Conservation (phyloP, 2,888 invertebrate species). For the Phortica magna region DNA sequence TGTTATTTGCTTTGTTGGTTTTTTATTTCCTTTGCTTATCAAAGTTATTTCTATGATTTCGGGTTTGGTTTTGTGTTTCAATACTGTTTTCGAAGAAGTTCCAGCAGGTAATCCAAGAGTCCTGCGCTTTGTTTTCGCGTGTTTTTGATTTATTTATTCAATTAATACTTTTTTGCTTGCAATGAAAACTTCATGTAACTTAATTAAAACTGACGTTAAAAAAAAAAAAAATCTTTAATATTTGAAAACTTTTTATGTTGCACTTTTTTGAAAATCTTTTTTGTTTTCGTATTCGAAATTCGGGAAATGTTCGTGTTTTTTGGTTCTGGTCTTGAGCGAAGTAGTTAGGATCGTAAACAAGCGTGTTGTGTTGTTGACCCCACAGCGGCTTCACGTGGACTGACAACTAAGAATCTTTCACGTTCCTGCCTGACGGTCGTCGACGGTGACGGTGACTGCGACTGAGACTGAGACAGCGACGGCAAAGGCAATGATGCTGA, state of each 20-base stretch:
- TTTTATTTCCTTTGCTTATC: conserved; percentile 31
- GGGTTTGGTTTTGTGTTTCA: conserved; percentile 7
- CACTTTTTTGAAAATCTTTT: neutral
- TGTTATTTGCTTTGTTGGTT: conserved; percentile 36
- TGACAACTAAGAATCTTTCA: conserved; percentile 68
- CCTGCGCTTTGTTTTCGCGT: conserved; percentile 55
- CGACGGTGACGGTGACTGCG: conserved; percentile 47
- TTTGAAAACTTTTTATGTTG: too few species aligned
- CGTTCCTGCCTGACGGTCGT: conserved; percentile 64
- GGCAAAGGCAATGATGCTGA: conserved; percentile 35
- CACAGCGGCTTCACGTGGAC: conserved; percentile 77
- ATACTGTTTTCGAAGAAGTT: neutral
- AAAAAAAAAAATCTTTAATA: neutral
- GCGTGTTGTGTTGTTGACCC: conserved; percentile 74
- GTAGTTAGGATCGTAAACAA: neutral
- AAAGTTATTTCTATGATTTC: conserved; percentile 1
- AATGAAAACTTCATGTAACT: neutral
- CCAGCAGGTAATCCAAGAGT: conserved; percentile 67
- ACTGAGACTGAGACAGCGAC: conserved; percentile 57
- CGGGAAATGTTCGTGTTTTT: neutral
- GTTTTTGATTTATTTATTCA: neutral
- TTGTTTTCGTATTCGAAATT: neutral
- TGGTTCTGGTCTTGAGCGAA: neutral
- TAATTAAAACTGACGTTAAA: neutral
- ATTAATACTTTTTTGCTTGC: neutral